Evolutionary conservation across 2,888 invertebrate species (phyloP), one percentile per base, ranked within the genome.

Genomic region (Cordylochernes scorpioides): DNA sequence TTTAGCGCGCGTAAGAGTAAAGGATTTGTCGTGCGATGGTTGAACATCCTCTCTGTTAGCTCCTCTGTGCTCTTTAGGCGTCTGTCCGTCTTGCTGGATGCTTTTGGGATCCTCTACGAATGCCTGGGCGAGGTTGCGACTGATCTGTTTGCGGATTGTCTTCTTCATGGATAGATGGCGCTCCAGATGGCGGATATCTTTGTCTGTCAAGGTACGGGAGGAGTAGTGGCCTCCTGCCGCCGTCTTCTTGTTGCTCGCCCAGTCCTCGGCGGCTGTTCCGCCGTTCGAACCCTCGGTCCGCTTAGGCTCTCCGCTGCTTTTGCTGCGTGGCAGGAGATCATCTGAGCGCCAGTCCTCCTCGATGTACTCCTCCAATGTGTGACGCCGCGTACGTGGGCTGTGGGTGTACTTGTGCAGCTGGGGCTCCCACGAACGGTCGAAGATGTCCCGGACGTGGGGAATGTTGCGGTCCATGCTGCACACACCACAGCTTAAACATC

Each of bases 101-200:
- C 13, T 22, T 10, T 22, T 29, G 5, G 29, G 29, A 15, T 29
- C 29, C 15, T 29, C 29, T 17, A 29, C 29, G 12, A 29, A 29
- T 10, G 46, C 46, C 44, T 72, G 71, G 48, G 71, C 67, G 43
- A 74, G 59, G 52, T 73, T 73, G 19, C 73, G 59, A 72, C 73
- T 74, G 48, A 74, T 73, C 56, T 73, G 73, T 58, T 72, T 72
- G 43, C 73, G 57, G 41, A 74, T 73, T 10, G 73, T 74, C 49
- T 73, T 74, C 58, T 74, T 74, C 73, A 74, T 74, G 49, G 72
- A 73, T 45, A 74, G 61, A 52, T 73, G 73, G 44, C 73, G 58
- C 48, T 74, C 73, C 22, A 74, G 53, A 10, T 73, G 73, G 46
- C 68, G 67, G 19, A 69, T 67, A 24, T 49, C 49, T 15, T 24